phyloP scores from a whole-genome alignment of 2,113 vertebrate species.

The Tragelaphus imberbis region DNA sequence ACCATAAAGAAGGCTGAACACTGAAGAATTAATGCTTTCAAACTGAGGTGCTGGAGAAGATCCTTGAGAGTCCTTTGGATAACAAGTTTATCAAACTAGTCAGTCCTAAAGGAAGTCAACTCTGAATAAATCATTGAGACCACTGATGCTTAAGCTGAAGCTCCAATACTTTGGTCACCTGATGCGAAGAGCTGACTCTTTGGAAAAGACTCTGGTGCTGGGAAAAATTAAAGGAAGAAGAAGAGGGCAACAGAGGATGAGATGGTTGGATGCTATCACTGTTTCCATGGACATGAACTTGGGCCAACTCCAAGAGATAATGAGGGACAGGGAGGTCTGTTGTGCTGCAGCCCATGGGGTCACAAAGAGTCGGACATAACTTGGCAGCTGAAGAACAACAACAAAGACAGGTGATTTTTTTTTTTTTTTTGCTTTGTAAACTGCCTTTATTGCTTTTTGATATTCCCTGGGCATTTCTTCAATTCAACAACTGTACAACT shows the following conservation, averaged over 20 bases:
- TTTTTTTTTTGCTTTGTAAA: background rate
- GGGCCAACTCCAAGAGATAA: background rate
- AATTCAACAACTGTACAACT: background rate
- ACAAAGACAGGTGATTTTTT: background rate
- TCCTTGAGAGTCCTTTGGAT: background rate
- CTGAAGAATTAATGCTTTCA: background rate
- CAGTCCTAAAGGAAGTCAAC: background rate
- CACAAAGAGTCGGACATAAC: rapidly evolving
- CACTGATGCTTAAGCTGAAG: background rate
- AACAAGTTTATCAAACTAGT: background rate
- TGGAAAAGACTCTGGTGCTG: background rate
- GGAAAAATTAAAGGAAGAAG: background rate
- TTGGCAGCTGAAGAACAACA: rapidly evolving
- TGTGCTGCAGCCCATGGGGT: background rate
- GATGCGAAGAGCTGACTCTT: background rate
- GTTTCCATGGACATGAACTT: background rate
- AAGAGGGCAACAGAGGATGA: background rate
- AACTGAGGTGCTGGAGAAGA: background rate
- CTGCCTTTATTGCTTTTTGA: background rate
- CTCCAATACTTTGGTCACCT: background rate
- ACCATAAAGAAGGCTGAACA: background rate
- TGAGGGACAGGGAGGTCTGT: background rate
- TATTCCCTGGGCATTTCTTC: background rate
- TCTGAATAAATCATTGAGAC: background rate
- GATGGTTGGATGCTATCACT: background rate